Conservation (phyloP, 2,797 vertebrate genomes). For the Buphagus erythrorhynchus region DNA sequence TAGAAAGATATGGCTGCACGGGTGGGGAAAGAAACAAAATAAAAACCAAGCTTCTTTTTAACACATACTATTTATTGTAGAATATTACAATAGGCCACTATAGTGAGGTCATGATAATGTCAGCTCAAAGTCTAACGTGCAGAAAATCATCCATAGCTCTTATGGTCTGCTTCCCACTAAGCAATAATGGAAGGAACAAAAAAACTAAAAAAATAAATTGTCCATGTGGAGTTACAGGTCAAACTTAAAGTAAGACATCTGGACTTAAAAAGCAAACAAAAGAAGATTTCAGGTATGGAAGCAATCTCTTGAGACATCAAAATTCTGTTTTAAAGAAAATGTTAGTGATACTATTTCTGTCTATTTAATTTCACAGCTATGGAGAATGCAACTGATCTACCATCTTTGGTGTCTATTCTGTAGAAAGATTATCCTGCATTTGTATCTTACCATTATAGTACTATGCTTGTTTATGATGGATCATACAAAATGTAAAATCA, state of each 20-base stretch:
- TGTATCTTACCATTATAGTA: not conserved
- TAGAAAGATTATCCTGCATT: not conserved
- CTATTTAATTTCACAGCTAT: not conserved
- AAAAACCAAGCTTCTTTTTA: not conserved
- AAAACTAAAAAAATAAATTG: not conserved
- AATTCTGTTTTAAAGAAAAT: not conserved
- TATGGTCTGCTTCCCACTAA: not conserved
- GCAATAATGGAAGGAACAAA: not conserved
- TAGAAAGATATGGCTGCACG: not conserved
- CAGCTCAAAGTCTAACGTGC: not conserved
- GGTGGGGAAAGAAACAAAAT: rapidly evolving
- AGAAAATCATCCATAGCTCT: not conserved
- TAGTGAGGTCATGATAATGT: not conserved
- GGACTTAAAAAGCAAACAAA: not conserved
- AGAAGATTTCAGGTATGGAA: not conserved
- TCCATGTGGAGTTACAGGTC: not conserved
- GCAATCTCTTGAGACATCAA: not conserved
- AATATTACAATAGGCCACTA: not conserved
- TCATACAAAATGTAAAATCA: not conserved
- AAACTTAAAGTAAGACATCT: not conserved
- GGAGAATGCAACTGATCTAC: not conserved
- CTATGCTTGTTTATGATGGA: not conserved
- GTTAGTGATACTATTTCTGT: not conserved
- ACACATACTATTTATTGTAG: not conserved
- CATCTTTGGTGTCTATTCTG: not conserved